phyloP scores from a whole-genome alignment of 2,888 invertebrate genomes.

The Agonopterix alstromeriana region DNA sequence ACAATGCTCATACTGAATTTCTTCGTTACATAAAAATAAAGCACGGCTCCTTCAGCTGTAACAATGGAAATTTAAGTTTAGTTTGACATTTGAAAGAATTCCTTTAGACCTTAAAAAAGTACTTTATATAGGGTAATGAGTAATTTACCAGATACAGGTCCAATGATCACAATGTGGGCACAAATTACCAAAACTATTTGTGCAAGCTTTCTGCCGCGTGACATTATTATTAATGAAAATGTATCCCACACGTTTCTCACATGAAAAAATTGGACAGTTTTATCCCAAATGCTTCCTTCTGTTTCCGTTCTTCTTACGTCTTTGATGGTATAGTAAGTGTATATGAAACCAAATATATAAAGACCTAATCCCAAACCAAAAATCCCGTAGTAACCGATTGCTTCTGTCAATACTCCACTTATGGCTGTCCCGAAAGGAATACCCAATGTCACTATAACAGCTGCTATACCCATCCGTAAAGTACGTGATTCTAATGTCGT shows the following conservation, averaged over 20 bases:
- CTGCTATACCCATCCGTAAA: conserved; percentile 77
- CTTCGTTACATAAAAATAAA: conserved; percentile 65
- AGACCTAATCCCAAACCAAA: conserved; percentile 46
- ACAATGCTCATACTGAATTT: conserved; percentile 71
- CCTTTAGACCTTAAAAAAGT: not conserved
- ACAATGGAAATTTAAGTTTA: conserved; percentile 13
- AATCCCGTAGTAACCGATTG: conserved; percentile 62
- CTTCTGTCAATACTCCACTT: conserved; percentile 67
- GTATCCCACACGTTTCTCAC: conserved; percentile 58
- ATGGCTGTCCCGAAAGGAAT: conserved; percentile 67
- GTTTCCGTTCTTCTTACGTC: conserved; percentile 40
- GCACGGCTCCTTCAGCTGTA: conserved; percentile 69
- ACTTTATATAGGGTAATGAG: not conserved
- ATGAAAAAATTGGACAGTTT: conserved; percentile 45
- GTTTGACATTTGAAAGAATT: not conserved
- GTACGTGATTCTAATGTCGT: conserved; percentile 77
- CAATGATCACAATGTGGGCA: conserved; percentile 58
- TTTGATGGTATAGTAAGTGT: conserved; percentile 49
- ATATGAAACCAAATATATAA: conserved; percentile 47
- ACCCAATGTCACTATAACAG: conserved; percentile 67
- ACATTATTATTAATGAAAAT: conserved; percentile 47
- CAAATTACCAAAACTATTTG: conserved; percentile 52
- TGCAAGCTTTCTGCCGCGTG: conserved; percentile 31
- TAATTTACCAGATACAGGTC: conserved; percentile 63
- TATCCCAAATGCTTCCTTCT: conserved; percentile 35